Evolutionary conservation across 1,140 invertebrate genomes (phyloP).

Genomic region (Saccostrea glomerata): DNA sequence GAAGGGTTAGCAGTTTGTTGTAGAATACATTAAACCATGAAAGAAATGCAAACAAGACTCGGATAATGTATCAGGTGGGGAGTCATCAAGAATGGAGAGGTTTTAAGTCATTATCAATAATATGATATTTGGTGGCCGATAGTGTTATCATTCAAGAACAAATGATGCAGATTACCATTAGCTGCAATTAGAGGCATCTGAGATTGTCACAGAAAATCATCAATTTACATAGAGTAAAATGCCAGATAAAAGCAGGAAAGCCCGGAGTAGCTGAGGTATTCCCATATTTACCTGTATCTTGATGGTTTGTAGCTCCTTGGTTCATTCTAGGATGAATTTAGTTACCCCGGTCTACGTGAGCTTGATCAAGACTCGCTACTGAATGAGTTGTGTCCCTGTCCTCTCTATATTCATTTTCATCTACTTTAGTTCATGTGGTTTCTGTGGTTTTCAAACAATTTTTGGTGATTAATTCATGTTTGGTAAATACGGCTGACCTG

Average conservation of each 20-base stretch:
- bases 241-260: not conserved
- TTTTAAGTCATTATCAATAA: not conserved
- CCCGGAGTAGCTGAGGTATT: not conserved
- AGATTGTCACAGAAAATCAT: conserved; percentile 21
- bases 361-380: not conserved
- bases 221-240: not conserved
- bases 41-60: conserved; percentile 6
- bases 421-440: conserved; percentile 11
- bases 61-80: not conserved
- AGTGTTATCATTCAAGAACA: conserved; percentile 9
- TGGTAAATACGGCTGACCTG: not conserved
- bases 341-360: not conserved
- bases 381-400: not conserved
- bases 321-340: not conserved
- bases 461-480: conserved; percentile 12
- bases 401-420: not conserved
- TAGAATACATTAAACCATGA: not conserved
- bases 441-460: conserved; percentile 23
- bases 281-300: conserved; percentile 6
- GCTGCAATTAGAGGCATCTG: conserved; percentile 4
- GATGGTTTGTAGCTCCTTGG: not conserved
- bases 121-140: conserved; percentile 30
- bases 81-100: conserved; percentile 11
- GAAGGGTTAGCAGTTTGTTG: not conserved
- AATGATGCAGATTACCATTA: conserved; percentile 27